Percentiles rank a stretch among this genome's conserved stretches.
These are phyloP conservation scores for Porites rus DNA, from an alignment of 92 coral and sea anemone species.

Conservation along the genomic window DNA sequence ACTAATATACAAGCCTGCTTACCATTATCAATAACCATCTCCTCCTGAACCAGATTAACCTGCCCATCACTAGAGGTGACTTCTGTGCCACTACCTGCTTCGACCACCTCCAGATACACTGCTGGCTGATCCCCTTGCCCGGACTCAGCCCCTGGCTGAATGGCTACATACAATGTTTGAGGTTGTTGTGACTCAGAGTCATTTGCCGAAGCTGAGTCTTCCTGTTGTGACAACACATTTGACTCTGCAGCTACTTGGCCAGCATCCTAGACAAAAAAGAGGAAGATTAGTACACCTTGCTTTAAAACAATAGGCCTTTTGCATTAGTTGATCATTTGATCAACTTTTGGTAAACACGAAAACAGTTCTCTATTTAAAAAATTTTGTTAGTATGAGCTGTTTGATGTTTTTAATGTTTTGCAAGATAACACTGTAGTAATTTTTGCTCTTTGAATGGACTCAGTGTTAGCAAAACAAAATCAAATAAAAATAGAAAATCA, in stretches of 20 bases:
- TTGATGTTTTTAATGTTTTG: no score
- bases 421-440: no score
- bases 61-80: conserved; percentile 83
- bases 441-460: no score
- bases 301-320: not conserved
- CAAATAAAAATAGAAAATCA: no score
- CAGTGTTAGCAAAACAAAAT: no score
- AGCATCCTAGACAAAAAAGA: not conserved
- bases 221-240: conserved; percentile 22
- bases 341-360: no score
- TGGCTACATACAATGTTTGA: conserved; percentile 96
- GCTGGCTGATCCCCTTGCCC: conserved; percentile 96
- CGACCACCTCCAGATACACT: conserved; percentile 98
- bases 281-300: not conserved
- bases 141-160: conserved; percentile 91
- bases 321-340: no score
- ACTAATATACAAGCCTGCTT: not conserved
- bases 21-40: conserved; percentile 95
- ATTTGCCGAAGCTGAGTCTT: conserved; percentile 12
- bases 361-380: no score
- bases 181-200: conserved; percentile 55
- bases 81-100: conserved; percentile 95
- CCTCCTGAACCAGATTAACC: conserved; percentile 85
- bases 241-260: conserved; percentile 9
- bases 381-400: no score